Base-by-base conservation (phyloP, 2,113 vertebrate genomes). In the Uria aalge region DNA sequence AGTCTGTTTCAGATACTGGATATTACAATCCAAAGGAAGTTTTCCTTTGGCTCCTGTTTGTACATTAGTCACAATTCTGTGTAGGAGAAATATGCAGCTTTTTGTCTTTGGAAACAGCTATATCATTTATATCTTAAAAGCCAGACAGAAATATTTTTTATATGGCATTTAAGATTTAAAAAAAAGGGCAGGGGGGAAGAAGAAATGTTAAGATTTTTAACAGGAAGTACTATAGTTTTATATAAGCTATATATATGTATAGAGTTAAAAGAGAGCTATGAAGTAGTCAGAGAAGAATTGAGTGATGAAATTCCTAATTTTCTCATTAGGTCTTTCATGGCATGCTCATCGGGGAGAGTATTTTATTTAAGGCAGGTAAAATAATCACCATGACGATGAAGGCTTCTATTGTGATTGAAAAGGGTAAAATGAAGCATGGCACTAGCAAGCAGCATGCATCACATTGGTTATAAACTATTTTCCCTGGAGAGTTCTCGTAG, bases 161-260 rank as follows among this genome's bases (percentile, higher is more conserved):
- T 60, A n/a, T 82, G 12, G 3, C 22, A 78, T 53, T 57, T 40
- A n/a, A 68, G 67, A 66, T 48, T 26, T 26, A 15, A 9, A 38
- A 34, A 43, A 30, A 10, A 20, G 2, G 3, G 2, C 1, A 4
- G 7, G 2, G 2, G 12, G 7, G 13, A 11, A 15, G 52, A 48
- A 36, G 53, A 63, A 83, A 50, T 52, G 3, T 22, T 55, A 40
- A 12, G 36, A 27, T 36, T 85, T 93, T 24, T 30, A 48, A 20
- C 1, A 5, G 45, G 11, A 73, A 26, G 7, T 27, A 34, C 38
- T 76, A 3, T 8, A 63, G 20, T 34, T 9, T 63, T 78, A 29
- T 21, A 16, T 59, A 79, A 92, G 36, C 17, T 67, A 8, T 64
- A 11, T 85, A 20, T 41, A 45, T 34, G 4, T 41, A 16, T 34